Conservation (phyloP, 2,113 vertebrate genomes). For the Felis chaus region DNA sequence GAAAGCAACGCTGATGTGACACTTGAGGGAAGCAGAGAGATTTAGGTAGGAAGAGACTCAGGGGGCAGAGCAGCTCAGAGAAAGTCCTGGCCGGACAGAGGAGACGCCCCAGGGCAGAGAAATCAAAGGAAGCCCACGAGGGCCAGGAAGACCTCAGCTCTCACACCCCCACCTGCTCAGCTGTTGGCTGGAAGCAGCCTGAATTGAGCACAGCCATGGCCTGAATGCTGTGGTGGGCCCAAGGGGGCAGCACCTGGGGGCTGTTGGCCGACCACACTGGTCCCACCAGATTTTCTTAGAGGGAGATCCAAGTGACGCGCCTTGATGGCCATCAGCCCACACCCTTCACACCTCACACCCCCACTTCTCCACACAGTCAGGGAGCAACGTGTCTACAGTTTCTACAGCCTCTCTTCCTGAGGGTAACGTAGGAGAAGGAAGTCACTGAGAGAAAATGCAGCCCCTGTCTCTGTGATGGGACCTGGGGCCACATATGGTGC, state of each 20-base stretch:
- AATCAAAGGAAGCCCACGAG: not conserved
- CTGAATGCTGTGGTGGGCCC: not conserved
- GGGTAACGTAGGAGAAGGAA: not conserved
- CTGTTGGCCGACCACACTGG: not conserved
- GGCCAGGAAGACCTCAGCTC: not conserved
- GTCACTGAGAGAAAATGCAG: not conserved
- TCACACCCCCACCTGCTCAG: rapidly evolving
- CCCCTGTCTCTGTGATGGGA: not conserved
- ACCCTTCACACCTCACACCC: rapidly evolving
- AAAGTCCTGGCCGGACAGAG: not conserved
- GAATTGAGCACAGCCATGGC: not conserved
- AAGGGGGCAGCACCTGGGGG: not conserved
- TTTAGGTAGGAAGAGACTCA: not conserved
- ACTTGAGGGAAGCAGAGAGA: not conserved
- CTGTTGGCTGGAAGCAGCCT: not conserved
- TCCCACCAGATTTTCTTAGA: not conserved
- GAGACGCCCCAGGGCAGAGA: not conserved
- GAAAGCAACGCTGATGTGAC: not conserved
- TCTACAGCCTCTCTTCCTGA: not conserved
- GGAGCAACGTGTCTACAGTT: not conserved
- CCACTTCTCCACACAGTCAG: not conserved
- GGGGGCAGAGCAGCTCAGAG: not conserved
- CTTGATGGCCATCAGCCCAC: not conserved
- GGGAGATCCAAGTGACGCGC: not conserved
- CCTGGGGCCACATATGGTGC: not conserved